Evolutionary conservation across 2,113 vertebrate genomes (phyloP), one percentile per base, ranked within the genome.

Genomic region (Columbina picui): DNA sequence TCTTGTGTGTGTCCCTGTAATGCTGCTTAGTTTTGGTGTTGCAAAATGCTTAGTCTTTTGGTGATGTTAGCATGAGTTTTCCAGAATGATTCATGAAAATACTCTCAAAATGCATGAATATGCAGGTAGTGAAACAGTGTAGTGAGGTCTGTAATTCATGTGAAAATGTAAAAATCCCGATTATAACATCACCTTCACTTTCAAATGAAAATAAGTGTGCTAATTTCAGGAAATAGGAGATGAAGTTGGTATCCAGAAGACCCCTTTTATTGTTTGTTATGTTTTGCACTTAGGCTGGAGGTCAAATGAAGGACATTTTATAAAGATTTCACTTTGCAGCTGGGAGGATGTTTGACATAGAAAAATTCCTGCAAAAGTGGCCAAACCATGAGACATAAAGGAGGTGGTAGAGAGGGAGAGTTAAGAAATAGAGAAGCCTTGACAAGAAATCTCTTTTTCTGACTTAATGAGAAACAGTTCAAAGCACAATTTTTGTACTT

Each of bases 151-250:
- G 32, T 78, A 90, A 80, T 86, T 87, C 17, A 6, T 56, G 45
- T 81, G 80, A 78, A 90, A 93, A 64, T 70, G 45, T 64, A 64
- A 93, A 94, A 96, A 64, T 87, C 27, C 26, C 64, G 43, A 68
- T 92, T 87, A 16, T 12, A 82, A 71, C 30, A 52, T 36, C 36
- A 71, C 25, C n/a, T 91, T 89, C 49, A 47, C 52, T 96, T 76
- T 91, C 77, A 87, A 84, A 65, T 75, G 32, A 68, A 94, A 94
- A 20, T 68, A 83, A 57, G 7, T 16, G 1, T 81, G 53, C 16
- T 73, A 39, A 12, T 27, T 93, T 79, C n/a, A 65, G 73, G 61
- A 69, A 87, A 14, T 6, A 49, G 22, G 41, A 84, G 52, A 27
- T 84, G 5, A 53, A 22, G 32, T 27, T 82, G 18, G 2, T 91